Conservation (phyloP, 2,797 vertebrate genomes). For the Tinamus major region DNA sequence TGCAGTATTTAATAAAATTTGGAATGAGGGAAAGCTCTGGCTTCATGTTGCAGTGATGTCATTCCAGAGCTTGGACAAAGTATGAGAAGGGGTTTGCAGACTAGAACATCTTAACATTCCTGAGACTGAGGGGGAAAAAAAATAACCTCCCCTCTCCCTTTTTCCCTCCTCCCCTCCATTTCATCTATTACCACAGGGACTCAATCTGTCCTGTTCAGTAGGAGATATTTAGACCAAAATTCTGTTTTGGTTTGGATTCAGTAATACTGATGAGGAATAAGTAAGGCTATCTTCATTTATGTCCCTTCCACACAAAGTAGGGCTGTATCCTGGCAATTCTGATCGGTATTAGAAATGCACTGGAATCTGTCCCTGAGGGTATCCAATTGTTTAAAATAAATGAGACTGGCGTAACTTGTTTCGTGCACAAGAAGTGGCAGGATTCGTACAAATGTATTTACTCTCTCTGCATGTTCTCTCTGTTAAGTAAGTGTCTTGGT, state of each 20-base stretch:
- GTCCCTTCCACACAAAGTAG: rapidly evolving
- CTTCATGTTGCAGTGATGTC: neutral
- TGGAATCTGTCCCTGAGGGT: neutral
- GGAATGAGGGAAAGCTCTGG: neutral
- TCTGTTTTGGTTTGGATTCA: neutral
- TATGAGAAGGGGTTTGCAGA: neutral
- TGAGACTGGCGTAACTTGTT: neutral
- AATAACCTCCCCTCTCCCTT: neutral
- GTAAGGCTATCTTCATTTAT: neutral
- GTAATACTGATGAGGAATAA: neutral
- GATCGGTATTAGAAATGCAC: neutral
- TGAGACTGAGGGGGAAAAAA: neutral
- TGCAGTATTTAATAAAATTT: neutral
- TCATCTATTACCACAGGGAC: neutral
- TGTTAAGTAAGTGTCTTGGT: neutral
- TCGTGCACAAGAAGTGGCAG: neutral
- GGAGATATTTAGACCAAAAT: neutral
- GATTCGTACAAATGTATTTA: neutral
- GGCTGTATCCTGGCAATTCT: neutral
- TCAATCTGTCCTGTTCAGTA: neutral
- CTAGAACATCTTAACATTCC: neutral
- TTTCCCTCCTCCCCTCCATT: neutral
- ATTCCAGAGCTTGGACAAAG: neutral
- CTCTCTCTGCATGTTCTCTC: neutral
- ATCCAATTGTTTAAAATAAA: neutral